Evolutionary conservation across 2,113 vertebrate genomes (phyloP).

Genomic region (Myiopsitta monachus): DNA sequence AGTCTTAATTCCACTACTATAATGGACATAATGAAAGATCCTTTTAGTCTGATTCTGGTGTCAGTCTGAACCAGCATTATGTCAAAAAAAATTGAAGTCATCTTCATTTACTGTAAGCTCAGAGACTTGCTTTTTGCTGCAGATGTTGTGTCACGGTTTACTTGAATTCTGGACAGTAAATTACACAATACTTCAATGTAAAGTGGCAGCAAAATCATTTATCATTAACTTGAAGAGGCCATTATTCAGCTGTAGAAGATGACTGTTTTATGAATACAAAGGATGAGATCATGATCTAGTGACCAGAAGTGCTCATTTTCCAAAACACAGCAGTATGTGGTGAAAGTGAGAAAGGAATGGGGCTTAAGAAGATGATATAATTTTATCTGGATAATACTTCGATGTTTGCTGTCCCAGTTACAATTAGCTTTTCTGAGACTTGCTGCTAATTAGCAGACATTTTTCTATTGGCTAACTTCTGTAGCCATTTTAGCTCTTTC

Average conservation of each 20-base stretch:
- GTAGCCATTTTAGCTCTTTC: neutral
- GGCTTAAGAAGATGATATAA: neutral
- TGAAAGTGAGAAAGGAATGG: neutral
- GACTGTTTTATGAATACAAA: slow-evolving; percentile 60
- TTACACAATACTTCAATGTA: slow-evolving; percentile 24
- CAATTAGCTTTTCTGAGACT: neutral
- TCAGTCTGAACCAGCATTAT: slow-evolving; percentile 10
- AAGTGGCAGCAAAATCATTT: slow-evolving; percentile 58
- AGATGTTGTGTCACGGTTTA: slow-evolving; percentile 43
- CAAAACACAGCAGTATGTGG: slow-evolving; percentile 2
- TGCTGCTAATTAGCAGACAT: neutral
- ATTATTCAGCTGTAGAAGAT: slow-evolving; percentile 58
- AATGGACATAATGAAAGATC: slow-evolving; percentile 21
- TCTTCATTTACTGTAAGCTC: slow-evolving; percentile 54
- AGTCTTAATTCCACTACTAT: slow-evolving; percentile 8
- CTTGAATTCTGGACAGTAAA: slow-evolving; percentile 45
- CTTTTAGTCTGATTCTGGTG: slow-evolving; percentile 8
- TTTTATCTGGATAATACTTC: neutral
- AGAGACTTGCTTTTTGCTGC: slow-evolving; percentile 29
- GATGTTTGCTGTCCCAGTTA: neutral
- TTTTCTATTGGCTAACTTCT: neutral
- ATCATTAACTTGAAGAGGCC: slow-evolving; percentile 65
- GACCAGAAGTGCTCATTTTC: slow-evolving; percentile 27
- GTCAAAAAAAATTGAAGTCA: slow-evolving; percentile 36
- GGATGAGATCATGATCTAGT: slow-evolving; percentile 68